Evolutionary conservation across 2,888 invertebrate genomes (phyloP).

Genomic region (Priocnemis perturbator): DNA sequence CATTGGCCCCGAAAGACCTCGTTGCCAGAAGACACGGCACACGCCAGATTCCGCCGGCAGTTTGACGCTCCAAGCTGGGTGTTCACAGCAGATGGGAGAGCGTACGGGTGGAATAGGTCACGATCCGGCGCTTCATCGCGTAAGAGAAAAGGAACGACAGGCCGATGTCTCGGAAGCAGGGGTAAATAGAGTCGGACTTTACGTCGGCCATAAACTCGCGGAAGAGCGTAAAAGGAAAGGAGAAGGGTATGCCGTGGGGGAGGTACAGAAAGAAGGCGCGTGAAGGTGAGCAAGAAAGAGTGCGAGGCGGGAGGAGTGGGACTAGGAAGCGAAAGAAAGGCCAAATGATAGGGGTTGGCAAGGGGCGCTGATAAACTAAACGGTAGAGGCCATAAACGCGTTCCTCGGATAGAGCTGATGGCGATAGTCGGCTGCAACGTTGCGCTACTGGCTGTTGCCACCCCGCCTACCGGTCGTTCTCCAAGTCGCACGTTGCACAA

Average conservation of each 20-base stretch:
- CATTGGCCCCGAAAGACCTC: too few relatives aligned
- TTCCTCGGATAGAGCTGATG: background rate
- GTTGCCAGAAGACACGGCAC: too few relatives aligned
- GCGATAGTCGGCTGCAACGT: conserved; percentile 1
- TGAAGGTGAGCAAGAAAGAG: background rate
- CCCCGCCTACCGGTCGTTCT: background rate
- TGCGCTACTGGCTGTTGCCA: conserved; percentile 6
- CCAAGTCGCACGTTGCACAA: background rate
- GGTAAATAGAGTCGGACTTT: conserved; percentile 48
- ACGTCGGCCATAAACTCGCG: conserved; percentile 57
- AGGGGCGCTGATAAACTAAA: conserved; percentile 59
- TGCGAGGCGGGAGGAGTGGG: background rate
- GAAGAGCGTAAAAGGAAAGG: background rate
- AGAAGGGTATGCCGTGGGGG: too few relatives aligned
- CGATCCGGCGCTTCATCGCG: background rate
- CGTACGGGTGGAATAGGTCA: too few relatives aligned
- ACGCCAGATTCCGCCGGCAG: too few relatives aligned
- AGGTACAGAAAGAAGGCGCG: conserved; percentile 13
- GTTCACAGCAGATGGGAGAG: too few relatives aligned
- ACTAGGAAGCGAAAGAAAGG: background rate
- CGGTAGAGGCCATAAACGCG: conserved; percentile 56
- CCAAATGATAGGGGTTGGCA: conserved; percentile 34
- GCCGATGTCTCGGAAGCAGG: conserved; percentile 13
- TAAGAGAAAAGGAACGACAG: conserved; percentile 12
- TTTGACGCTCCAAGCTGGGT: too few relatives aligned